Conservation (phyloP, 2,113 vertebrate genomes). For the Bombycilla garrulus region DNA sequence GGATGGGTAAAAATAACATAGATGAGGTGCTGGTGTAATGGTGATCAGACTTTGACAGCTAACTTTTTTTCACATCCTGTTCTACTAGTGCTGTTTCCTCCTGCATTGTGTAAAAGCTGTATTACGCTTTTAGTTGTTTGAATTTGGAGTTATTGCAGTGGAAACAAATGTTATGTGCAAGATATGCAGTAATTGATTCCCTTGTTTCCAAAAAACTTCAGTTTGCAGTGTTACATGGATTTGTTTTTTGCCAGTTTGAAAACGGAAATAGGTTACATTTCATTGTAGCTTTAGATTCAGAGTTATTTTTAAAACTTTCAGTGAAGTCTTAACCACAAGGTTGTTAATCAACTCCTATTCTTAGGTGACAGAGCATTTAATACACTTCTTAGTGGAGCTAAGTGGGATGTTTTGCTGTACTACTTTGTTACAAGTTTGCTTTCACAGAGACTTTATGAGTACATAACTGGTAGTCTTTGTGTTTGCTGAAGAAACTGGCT, state of each 20-base stretch:
- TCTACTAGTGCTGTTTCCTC: neutral
- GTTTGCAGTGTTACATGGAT: neutral
- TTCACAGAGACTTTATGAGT: neutral
- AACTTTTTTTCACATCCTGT: neutral
- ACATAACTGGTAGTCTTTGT: neutral
- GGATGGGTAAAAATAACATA: neutral
- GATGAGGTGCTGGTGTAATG: neutral
- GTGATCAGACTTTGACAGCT: neutral
- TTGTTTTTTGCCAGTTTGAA: neutral
- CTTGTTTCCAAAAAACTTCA: neutral
- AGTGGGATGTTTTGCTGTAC: neutral
- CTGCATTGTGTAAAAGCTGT: neutral
- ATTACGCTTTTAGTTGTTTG: neutral
- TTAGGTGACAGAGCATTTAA: neutral
- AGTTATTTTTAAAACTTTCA: neutral
- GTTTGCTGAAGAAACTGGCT: neutral
- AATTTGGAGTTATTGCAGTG: neutral
- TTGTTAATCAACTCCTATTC: neutral
- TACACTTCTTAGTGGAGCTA: neutral
- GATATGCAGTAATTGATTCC: neutral
- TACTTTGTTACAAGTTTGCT: neutral
- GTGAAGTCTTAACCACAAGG: neutral
- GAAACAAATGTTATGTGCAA: neutral
- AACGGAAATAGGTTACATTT: neutral
- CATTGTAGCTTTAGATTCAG: neutral